Base-by-base conservation (phyloP, 1,140 invertebrate genomes). In the Drosophila busckii region DNA sequence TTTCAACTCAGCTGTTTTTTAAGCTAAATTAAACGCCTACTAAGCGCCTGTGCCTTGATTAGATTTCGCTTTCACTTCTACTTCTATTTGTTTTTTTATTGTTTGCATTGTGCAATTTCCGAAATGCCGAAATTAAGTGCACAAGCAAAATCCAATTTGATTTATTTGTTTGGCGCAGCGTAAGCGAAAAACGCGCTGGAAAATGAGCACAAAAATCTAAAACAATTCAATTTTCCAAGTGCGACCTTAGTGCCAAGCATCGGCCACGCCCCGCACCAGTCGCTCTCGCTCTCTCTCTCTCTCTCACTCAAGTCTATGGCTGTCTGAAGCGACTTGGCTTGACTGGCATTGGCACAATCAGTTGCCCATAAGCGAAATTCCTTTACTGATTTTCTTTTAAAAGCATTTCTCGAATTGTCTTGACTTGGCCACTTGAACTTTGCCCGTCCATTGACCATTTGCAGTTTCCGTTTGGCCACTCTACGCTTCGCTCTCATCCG, bases 131-230 rank as follows among this genome's bases (percentile, higher is more conserved):
- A 55, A 69, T 82, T 69, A 75, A 80, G 75, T 80, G 69, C 69
- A 80, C 64, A 70, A 75, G 75, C n/a, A 66, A 80, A 80, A 80
- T 66, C 75, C 75, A 80, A 82, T 80, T 80, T 80, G 75, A 82
- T 80, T 80, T 80, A 82, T 76, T 62, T 49, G 70, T 64, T 66
- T 61, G 49, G 29, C 29, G 37, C 22, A 32, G 34, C 23, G 48
- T 56, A 45, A 67, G 61, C 34, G 58, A 65, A 25, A 62, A 29
- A n/a, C n/a, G 26, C 23, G 41, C 28, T 25, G 26, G 12, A 22
- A 55, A 76, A 54, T 40, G 59, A 22, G 38, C 56, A 46, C 44
- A 69, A 82, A n/a, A 80, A 80, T 82, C 68, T 80, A 80, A 80
- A 82, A 80, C 73, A 80, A 80, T 80, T 80, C 75, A 80, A 80